Conservation (phyloP, 2,113 vertebrate species). For the Lanius ludovicianus region DNA sequence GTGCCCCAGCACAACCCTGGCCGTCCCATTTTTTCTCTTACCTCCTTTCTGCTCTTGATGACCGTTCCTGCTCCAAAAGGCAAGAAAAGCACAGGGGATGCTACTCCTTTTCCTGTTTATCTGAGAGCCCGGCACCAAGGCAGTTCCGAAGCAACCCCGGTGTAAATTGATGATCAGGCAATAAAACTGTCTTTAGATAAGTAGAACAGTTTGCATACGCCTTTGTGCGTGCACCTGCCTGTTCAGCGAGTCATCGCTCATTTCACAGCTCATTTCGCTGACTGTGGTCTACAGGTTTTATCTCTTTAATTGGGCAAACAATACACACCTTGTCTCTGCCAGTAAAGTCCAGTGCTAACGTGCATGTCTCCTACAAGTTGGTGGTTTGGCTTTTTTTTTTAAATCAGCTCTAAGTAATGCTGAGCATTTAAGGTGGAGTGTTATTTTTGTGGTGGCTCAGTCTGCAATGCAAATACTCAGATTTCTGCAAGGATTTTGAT, state of each 20-base stretch:
- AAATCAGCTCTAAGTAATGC: neutral
- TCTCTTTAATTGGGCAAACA: conserved; percentile 66
- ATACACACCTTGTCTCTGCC: conserved; percentile 51
- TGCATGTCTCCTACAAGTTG: neutral
- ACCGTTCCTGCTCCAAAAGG: neutral
- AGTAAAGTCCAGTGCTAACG: conserved; percentile 38
- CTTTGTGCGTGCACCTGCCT: conserved; percentile 41
- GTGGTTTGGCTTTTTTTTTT: neutral
- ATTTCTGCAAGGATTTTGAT: neutral
- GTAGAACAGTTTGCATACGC: conserved; percentile 13
- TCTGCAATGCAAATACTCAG: neutral
- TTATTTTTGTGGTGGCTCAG: neutral
- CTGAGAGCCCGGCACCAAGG: neutral
- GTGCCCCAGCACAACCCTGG: neutral
- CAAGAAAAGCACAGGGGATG: neutral
- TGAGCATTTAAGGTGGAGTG: neutral
- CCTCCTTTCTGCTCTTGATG: neutral
- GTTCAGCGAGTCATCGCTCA: conserved; percentile 48
- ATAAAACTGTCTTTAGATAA: conserved; percentile 48
- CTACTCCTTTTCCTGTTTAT: neutral
- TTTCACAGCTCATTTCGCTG: conserved; percentile 59
- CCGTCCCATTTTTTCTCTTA: neutral
- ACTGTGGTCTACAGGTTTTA: conserved; percentile 40
- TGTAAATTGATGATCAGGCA: conserved; percentile 41
- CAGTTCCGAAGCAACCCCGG: neutral